Percentiles rank a stretch among this genome's conserved stretches.
Evolutionary conservation across 2,797 vertebrate species (phyloP).

Genomic region (Sibirionetta formosa): DNA sequence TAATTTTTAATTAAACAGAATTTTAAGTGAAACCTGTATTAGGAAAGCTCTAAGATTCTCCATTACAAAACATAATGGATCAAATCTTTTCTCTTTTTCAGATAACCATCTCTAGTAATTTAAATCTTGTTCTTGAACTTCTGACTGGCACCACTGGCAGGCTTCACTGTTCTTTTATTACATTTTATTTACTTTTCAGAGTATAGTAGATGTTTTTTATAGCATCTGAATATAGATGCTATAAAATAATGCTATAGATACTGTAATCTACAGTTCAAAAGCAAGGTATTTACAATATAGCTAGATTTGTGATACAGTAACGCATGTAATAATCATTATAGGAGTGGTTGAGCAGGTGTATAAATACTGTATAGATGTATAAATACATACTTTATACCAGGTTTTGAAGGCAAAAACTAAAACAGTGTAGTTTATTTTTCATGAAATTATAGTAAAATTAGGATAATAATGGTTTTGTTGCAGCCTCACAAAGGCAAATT

Average conservation of each 20-base stretch:
- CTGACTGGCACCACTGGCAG: not conserved
- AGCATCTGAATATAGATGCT: too few relatives aligned
- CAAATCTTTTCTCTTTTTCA: not conserved
- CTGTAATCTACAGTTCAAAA: not conserved
- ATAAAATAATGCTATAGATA: not conserved
- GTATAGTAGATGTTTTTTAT: not conserved
- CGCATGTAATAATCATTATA: not conserved
- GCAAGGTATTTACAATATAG: not conserved
- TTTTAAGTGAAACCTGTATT: not conserved
- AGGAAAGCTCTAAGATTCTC: not conserved
- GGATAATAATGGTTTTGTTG: not conserved
- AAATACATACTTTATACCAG: not conserved
- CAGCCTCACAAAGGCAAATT: not conserved
- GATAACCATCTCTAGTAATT: not conserved
- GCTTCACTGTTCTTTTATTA: not conserved
- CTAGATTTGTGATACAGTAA: not conserved
- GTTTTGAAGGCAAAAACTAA: not conserved
- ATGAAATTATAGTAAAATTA: not conserved
- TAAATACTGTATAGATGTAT: not conserved
- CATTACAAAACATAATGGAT: not conserved
- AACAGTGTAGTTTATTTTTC: not conserved
- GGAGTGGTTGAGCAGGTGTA: not conserved
- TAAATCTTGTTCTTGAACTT: not conserved
- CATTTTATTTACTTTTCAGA: not conserved
- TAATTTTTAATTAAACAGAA: not conserved